Percentiles rank a stretch among this genome's conserved stretches.
Conservation (phyloP, 2,888 invertebrate genomes). For the Polydrusus cervinus region DNA sequence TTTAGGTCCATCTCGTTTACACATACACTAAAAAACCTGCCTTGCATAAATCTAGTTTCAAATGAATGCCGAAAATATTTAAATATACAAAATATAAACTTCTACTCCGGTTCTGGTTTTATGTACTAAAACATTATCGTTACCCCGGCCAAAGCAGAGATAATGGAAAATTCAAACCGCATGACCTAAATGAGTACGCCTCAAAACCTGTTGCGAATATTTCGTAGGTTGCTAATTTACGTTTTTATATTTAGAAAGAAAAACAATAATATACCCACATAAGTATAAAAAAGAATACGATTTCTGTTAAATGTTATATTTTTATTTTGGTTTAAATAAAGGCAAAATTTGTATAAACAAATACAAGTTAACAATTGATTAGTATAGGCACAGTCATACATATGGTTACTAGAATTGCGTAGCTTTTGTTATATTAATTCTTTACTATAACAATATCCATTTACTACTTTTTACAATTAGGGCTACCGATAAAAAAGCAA, state of each 20-base stretch:
- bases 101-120: slow-evolving; percentile 3
- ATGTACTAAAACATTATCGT: slow-evolving; percentile 37
- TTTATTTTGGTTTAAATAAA: neutral
- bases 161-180: slow-evolving; percentile 47
- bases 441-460: too few relatives aligned
- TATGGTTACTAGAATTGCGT: too few relatives aligned
- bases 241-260: slow-evolving; percentile 5
- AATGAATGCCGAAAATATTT: neutral
- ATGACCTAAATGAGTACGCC: slow-evolving; percentile 38
- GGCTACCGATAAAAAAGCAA: too few relatives aligned
- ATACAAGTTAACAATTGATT: too few relatives aligned
- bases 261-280: neutral
- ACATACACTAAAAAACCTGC: too few relatives aligned
- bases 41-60: too few relatives aligned
- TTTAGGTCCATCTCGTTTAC: too few relatives aligned
- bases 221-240: slow-evolving; percentile 17
- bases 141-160: slow-evolving; percentile 26
- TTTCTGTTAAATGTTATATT: neutral
- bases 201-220: slow-evolving; percentile 45
- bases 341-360: neutral
- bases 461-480: too few relatives aligned
- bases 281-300: neutral
- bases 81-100: neutral
- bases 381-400: too few relatives aligned
- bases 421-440: too few relatives aligned